A percentile compares a stretch with the other conserved stretches of the same genome.
These are phyloP conservation scores for Pao palembangensis DNA, from an alignment of 2,113 vertebrate species.

Conservation along the genomic window DNA sequence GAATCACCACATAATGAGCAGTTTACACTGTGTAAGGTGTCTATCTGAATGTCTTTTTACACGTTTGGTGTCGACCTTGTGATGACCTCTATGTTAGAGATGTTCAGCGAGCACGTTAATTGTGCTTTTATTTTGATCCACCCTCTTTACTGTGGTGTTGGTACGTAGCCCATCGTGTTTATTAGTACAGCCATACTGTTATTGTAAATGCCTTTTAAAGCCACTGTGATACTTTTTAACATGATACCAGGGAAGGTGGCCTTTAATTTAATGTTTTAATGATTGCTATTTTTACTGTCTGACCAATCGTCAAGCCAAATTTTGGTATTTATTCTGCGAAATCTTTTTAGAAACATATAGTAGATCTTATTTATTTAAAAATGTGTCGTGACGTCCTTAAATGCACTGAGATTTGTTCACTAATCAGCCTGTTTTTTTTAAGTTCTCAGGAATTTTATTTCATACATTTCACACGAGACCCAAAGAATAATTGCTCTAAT, in stretches of 20 bases:
- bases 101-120: constrained; percentile 62
- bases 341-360: too few relatives aligned
- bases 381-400: constrained; percentile 4
- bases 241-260: constrained; percentile 17
- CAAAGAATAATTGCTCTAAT: constrained; percentile 37
- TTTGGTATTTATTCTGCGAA: too few relatives aligned
- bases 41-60: constrained; percentile 50
- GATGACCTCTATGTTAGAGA: constrained; percentile 74
- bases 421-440: constrained; percentile 26
- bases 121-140: constrained; percentile 60
- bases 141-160: constrained; percentile 15
- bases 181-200: constrained; percentile 22
- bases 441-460: constrained; percentile 64
- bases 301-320: too few relatives aligned
- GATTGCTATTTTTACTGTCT: constrained; percentile 5
- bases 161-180: constrained; percentile 29
- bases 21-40: constrained; percentile 29
- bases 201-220: constrained; percentile 43
- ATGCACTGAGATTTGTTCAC: constrained; percentile 19
- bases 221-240: constrained; percentile 59
- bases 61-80: constrained; percentile 47
- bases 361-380: too few relatives aligned
- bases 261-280: constrained; percentile 20
- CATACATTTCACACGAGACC: constrained; percentile 28
- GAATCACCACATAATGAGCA: constrained; percentile 10